Evolutionary conservation across 2,797 vertebrate genomes (phyloP).

Genomic region (Alfaro cultratus): DNA sequence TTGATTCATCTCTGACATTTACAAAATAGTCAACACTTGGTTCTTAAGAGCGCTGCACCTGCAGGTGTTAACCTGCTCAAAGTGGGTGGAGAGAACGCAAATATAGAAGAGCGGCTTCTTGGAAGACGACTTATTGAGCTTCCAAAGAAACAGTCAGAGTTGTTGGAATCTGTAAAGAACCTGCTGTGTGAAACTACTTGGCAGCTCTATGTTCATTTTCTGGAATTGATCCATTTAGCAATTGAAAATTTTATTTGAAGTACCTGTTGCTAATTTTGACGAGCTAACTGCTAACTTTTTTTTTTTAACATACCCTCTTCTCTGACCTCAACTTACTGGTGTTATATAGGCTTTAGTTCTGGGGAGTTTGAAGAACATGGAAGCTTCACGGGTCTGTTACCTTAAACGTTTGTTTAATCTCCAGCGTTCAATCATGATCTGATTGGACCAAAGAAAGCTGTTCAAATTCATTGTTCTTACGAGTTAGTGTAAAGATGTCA

Average conservation of each 20-base stretch:
- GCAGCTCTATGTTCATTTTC: background rate
- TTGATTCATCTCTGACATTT: background rate
- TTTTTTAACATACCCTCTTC: background rate
- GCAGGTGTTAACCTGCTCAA: background rate
- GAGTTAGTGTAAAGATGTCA: background rate
- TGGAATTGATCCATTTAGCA: background rate
- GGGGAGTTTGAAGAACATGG: background rate
- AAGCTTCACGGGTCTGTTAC: background rate
- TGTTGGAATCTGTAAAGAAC: background rate
- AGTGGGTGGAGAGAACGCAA: background rate
- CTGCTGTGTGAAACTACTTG: background rate
- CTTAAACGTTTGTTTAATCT: background rate
- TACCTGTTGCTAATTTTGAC: background rate
- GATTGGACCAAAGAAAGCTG: background rate
- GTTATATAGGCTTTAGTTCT: background rate
- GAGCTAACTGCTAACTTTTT: background rate
- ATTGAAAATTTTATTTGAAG: background rate
- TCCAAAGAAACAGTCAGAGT: background rate
- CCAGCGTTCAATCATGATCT: background rate
- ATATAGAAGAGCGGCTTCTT: background rate
- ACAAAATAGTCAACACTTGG: background rate
- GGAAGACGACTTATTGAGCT: background rate
- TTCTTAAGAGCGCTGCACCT: background rate
- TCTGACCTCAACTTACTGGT: background rate
- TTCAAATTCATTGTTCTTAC: background rate